Evolutionary conservation across 1,140 invertebrate species (phyloP), one percentile per base, ranked within the genome.

Genomic region (Neotoxoptera formosana): DNA sequence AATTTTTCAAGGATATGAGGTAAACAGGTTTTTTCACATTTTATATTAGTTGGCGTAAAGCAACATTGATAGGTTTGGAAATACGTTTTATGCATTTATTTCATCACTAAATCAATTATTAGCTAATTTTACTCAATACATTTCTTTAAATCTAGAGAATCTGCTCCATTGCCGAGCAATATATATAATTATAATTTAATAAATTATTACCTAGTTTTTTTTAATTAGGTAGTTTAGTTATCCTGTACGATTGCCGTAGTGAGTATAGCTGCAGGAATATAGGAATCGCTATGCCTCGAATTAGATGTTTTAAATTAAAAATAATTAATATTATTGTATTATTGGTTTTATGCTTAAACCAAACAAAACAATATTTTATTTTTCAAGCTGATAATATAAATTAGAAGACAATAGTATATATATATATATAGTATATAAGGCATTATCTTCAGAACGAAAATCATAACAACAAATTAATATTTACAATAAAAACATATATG

Each of bases 341-440:
- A 76, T n/a, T 17, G n/a, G n/a, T 76, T 17, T 76, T 76, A 76
- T 30, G 76, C 34, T 83, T 23, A 36, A 36, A 23, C 34, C 34
- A 83, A 83, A 88, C n/a, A 53, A 88, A 88, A 88, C 87, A 53
- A 23, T 88, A 88, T 88, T 88, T 88, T 88, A 88, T 76, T 51
- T 53, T 88, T 51, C 1, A 51, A 51, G 48, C 87, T n/a, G 86
- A 88, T 53, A 53, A 53, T 53, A n/a, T 34, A 48, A 25, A 36
- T 20, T 53, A 23, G 14, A 21, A 48, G 17, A 88, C 45, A 48
- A 48, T 87, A 83, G 1, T 36, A 36, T 21, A 83, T 41, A 47
- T 86, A 88, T 41, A 34, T 51, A 53, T 53, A 17, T 76, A 76
- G 60, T 48, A 48, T n/a, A 53, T 53, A 36, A 88, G 20, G 20